These are phyloP conservation scores for Blastomussa wellsi DNA, from an alignment of 92 coral and sea anemone genomes.

Conservation along the genomic window DNA sequence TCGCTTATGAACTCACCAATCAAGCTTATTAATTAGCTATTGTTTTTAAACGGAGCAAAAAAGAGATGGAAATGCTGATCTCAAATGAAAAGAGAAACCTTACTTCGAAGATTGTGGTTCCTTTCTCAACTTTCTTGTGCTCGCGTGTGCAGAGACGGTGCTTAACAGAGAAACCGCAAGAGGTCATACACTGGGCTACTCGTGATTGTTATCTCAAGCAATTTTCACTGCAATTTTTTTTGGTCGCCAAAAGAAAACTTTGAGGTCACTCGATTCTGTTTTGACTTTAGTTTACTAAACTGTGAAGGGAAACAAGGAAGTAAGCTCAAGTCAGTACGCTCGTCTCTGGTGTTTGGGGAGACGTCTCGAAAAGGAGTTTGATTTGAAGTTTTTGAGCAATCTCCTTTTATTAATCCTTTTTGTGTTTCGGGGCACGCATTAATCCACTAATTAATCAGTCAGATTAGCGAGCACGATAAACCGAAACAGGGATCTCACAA, in stretches of 20 bases:
- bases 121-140: too few relatives aligned
- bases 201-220: neutral
- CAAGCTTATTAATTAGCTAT: neutral
- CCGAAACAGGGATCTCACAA: neutral
- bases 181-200: neutral
- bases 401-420: neutral
- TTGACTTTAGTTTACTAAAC: neutral
- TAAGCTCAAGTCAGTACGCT: neutral
- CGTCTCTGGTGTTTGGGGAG: neutral
- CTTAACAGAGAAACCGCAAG: neutral
- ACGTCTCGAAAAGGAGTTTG: neutral
- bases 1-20: neutral
- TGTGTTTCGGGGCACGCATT: neutral
- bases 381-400: neutral
- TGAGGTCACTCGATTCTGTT: neutral
- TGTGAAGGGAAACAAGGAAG: constrained; percentile 2
- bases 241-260: neutral
- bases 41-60: neutral
- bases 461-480: constrained; percentile 15
- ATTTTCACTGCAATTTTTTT: neutral
- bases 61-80: neutral
- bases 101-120: neutral
- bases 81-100: neutral
- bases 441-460: constrained; percentile 19
- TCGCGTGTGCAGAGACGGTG: neutral